Conservation (phyloP, 2,797 vertebrate species). For the Coranthus polyacanthus region DNA sequence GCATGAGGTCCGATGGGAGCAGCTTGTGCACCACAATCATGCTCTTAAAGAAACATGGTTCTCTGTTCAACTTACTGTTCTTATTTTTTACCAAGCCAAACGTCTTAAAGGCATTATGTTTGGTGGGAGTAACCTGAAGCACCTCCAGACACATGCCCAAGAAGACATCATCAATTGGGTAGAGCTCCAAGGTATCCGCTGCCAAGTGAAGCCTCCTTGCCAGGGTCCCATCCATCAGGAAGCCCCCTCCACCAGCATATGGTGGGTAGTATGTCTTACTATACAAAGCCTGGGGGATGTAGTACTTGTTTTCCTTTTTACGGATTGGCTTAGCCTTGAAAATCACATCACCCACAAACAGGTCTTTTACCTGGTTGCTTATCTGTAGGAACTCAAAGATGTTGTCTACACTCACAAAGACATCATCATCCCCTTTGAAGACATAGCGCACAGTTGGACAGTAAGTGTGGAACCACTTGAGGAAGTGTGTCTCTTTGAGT, state of each 20-base stretch:
- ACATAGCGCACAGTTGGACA: conserved; percentile 87
- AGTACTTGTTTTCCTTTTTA: conserved; percentile 95
- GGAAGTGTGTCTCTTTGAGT: conserved; percentile 96
- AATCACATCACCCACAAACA: conserved; percentile 94
- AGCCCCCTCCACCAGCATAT: conserved; percentile 95
- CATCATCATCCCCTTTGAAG: conserved; percentile 96
- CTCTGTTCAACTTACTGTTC: conserved; percentile 93
- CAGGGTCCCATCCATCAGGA: conserved; percentile 90
- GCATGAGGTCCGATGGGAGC: conserved; percentile 88
- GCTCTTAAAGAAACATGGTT: conserved; percentile 93
- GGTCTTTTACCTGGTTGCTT: conserved; percentile 72
- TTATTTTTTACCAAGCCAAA: conserved; percentile 95
- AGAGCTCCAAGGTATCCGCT: conserved; percentile 90
- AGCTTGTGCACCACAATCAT: conserved; percentile 98
- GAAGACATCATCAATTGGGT: conserved; percentile 96
- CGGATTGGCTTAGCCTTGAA: conserved; percentile 92
- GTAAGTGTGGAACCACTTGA: conserved; percentile 96
- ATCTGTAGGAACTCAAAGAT: conserved; percentile 91
- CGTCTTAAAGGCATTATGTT: conserved; percentile 94
- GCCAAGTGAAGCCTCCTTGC: conserved; percentile 87
- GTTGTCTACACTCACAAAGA: conserved; percentile 92
- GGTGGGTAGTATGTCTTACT: conserved; percentile 91
- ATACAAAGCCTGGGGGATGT: conserved; percentile 90
- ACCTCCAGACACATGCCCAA: conserved; percentile 96
- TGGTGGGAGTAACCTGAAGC: conserved; percentile 87